Conservation (phyloP, 2,797 vertebrate genomes). For the Acrossocheilus wenchowensis region DNA sequence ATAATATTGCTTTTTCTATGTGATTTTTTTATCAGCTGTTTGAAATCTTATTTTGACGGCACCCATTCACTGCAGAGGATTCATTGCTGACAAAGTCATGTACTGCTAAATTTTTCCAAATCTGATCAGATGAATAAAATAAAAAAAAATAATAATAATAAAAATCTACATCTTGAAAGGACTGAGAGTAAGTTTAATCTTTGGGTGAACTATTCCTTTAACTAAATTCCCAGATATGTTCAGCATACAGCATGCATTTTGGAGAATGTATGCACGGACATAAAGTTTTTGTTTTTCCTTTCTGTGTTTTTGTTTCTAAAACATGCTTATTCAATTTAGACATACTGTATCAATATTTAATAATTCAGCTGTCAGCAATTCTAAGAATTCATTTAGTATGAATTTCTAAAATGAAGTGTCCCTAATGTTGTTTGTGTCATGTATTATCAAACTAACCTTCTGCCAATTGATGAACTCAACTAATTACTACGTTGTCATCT, state of each 20-base stretch:
- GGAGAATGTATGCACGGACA: not conserved
- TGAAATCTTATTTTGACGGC: not conserved
- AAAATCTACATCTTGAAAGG: no score
- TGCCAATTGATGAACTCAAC: not conserved
- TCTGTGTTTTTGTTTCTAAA: not conserved
- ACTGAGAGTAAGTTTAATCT: not conserved
- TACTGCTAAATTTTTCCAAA: not conserved
- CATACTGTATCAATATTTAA: not conserved
- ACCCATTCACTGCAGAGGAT: not conserved
- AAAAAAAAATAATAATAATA: no score
- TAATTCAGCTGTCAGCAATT: not conserved
- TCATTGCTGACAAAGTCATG: not conserved
- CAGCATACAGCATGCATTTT: not conserved
- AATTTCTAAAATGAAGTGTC: not conserved
- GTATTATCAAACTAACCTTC: not conserved
- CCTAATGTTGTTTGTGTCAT: not conserved
- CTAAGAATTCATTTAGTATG: not conserved
- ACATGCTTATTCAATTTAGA: not conserved
- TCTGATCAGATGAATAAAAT: not conserved
- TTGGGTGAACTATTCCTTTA: not conserved
- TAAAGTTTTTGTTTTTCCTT: not conserved
- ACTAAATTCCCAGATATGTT: not conserved
- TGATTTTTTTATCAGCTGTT: not conserved
- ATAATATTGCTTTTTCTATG: no score
- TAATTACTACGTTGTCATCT: not conserved